phyloP scores from a whole-genome alignment of 2,113 vertebrate species.

The Elephantulus edwardii region DNA sequence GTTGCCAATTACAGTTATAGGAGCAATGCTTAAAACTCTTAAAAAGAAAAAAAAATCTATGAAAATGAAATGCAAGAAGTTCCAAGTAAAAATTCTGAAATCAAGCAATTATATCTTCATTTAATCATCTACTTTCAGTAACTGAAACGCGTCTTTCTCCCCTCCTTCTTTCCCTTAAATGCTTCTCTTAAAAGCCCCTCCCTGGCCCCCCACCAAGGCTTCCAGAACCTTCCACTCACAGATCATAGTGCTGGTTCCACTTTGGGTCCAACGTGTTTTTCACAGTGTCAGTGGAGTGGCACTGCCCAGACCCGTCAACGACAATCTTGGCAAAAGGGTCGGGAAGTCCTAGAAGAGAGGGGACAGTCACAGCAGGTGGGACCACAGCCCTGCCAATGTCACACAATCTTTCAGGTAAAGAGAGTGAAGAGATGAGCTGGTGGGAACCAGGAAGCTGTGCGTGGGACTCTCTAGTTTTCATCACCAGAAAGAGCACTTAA shows the following conservation, averaged over 20 bases:
- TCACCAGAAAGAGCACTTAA: neutral
- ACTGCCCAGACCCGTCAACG: slow-evolving; percentile 98
- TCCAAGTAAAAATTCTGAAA: neutral
- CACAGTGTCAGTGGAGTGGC: slow-evolving; percentile 99
- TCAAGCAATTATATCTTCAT: neutral
- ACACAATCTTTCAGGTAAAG: neutral
- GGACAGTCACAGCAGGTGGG: slow-evolving; percentile 30
- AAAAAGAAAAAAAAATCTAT: neutral
- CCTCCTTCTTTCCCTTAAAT: neutral
- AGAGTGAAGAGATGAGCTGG: neutral
- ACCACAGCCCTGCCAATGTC: neutral
- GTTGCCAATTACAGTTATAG: neutral
- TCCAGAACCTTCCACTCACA: slow-evolving; percentile 86
- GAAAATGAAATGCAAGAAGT: neutral
- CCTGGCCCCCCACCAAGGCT: neutral
- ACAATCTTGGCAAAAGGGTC: slow-evolving; percentile 98
- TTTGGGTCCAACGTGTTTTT: slow-evolving; percentile 99
- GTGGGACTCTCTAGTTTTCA: neutral
- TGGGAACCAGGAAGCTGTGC: neutral
- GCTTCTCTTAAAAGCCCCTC: neutral
- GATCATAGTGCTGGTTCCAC: slow-evolving; percentile 99
- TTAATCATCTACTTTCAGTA: neutral
- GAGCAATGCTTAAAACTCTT: neutral
- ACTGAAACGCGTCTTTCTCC: too few species aligned
- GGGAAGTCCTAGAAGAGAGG: slow-evolving; percentile 88